A percentile compares a stretch with the other conserved stretches of the same genome.
These are phyloP conservation scores for Gymnopithys bicolor DNA, from an alignment of 2,797 vertebrate species.

Conservation along the genomic window DNA sequence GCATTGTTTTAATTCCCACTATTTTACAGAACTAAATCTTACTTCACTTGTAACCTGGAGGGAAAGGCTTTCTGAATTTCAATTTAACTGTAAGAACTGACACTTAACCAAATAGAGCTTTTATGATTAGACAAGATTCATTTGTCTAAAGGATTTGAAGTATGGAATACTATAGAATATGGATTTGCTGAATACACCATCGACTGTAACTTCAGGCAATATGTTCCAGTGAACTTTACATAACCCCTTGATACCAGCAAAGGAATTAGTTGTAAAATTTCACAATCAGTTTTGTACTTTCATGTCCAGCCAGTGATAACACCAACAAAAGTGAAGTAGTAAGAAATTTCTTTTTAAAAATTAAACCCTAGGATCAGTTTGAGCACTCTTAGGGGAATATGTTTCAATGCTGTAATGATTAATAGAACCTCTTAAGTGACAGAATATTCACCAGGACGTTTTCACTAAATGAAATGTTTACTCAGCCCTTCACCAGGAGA, in stretches of 20 bases:
- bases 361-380: conserved; percentile 79
- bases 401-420: conserved; percentile 82
- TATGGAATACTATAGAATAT: conserved; percentile 69
- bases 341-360: conserved; percentile 82
- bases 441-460: conserved; percentile 91
- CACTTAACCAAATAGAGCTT: conserved; percentile 41
- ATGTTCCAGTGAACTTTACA: conserved; percentile 86
- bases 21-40: background rate
- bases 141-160: conserved; percentile 71
- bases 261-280: conserved; percentile 87
- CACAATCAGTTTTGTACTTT: conserved; percentile 81
- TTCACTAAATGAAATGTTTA: conserved; percentile 90
- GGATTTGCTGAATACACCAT: conserved; percentile 73
- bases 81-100: conserved; percentile 19
- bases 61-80: conserved; percentile 34
- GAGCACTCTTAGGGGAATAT: conserved; percentile 81
- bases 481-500: conserved; percentile 72
- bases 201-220: conserved; percentile 75
- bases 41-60: background rate
- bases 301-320: conserved; percentile 89
- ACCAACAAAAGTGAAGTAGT: conserved; percentile 85
- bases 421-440: conserved; percentile 83
- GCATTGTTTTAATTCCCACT: background rate
- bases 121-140: conserved; percentile 68
- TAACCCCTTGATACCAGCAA: conserved; percentile 87